Evolutionary conservation across 1,140 invertebrate species (phyloP), one percentile per base, ranked within the genome.

Genomic region (Lasioglossum albipes): DNA sequence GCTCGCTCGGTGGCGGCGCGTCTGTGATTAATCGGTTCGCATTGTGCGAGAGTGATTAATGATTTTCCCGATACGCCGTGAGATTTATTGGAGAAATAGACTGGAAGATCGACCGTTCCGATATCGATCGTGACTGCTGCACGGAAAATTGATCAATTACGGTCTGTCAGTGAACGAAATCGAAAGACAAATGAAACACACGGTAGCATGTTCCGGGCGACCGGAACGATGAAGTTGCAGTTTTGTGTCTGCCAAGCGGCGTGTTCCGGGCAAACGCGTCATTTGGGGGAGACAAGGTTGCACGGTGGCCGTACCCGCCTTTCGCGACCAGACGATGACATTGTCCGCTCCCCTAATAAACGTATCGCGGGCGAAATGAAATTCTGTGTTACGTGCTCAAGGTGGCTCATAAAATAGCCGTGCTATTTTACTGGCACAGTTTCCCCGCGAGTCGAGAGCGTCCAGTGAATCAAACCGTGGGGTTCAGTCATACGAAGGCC

Each of bases 371-470:
- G 57, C 71, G 73, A 89, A 77, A 90, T 78, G 73, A 79, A 88
- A 77, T 84, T 85, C 75, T 64, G 71, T 75, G 79, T 76, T 70
- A 74, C 86, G 78, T 79, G 79, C 82, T 85, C 88, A 85, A 84
- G 89, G 87, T 75, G 82, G 78, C 83, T 89, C 89, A 86, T 89
- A 86, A 91, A 89, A 91, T 89, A 90, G 87, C 79, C 78, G 89
- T 73, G 87, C 89, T 84, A 91, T 89, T 92, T 92, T 88, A 76
- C 85, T 91, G 90, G 89, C 91, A 91, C 91, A 89, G 81, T 89
- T 91, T 88, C 87, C 41, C 49, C 72, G 31, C 16, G 67, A 75
- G 82, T 83, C 80, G 83, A 77, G 61, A 10, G 64, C 78, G 41
- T 88, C 77, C 75, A 78, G 72, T 87, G 86, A 87, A 88, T 87